Conservation (phyloP, 2,888 invertebrate genomes). For the Cosmia pyralina region DNA sequence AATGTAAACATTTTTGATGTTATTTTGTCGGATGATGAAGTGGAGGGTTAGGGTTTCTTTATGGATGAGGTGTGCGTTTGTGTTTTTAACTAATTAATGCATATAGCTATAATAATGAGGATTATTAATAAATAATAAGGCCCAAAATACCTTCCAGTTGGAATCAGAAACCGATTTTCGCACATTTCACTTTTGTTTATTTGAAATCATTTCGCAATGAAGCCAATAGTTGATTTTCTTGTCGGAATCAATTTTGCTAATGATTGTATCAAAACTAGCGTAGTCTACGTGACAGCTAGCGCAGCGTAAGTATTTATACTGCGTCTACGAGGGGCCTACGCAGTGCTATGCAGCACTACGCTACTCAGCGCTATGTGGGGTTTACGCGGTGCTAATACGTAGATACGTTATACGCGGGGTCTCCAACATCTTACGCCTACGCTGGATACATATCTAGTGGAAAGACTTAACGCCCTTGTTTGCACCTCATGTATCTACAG, state of each 20-base stretch:
- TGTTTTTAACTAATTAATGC: conserved; percentile 25
- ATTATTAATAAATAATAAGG: not conserved
- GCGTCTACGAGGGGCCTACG: not conserved
- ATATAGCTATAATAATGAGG: conserved; percentile 5
- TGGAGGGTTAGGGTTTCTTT: not conserved
- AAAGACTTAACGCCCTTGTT: too few species aligned
- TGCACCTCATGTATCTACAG: too few species aligned
- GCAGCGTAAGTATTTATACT: not conserved
- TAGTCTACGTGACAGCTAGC: not conserved
- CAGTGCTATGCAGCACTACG: not conserved
- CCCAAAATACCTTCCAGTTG: not conserved
- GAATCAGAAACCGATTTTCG: not conserved
- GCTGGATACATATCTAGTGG: too few species aligned
- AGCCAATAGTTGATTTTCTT: too few species aligned
- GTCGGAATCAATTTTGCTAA: not conserved
- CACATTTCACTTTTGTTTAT: not conserved
- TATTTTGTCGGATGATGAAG: conserved; percentile 25
- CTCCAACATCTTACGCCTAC: too few species aligned
- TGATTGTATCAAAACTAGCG: not conserved
- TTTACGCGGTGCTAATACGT: conserved; percentile 7
- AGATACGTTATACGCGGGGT: not conserved
- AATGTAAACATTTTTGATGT: conserved; percentile 40
- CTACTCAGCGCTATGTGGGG: not conserved
- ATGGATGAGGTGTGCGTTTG: not conserved
- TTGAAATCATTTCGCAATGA: not conserved